A percentile compares a stretch with the other conserved stretches of the same genome.
Evolutionary conservation across 2,113 vertebrate genomes (phyloP).

Genomic region (Boulengeromyrus knoepffleri): DNA sequence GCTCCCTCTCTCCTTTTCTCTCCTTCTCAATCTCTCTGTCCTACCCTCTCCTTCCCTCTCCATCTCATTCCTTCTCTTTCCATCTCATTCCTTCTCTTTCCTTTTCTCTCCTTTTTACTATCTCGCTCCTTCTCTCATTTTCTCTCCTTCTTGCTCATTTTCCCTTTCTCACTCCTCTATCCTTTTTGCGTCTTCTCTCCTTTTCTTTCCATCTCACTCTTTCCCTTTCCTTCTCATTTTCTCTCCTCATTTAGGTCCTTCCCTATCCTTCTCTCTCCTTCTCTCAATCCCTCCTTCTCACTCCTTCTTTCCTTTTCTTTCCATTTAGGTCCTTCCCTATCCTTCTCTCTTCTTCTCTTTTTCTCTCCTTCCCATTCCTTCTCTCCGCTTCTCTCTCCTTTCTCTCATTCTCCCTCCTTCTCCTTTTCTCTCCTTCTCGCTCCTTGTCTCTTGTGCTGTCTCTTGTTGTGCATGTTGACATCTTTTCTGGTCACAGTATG

Average conservation of each 20-base stretch:
- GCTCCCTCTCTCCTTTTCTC: background rate
- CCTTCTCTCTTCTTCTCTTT: background rate
- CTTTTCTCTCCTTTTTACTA: too few species aligned
- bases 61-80: too few species aligned
- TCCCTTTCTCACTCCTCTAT: too few species aligned
- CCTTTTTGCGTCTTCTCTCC: too few species aligned
- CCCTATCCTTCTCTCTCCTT: background rate
- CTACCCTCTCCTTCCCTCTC: background rate
- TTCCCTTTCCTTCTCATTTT: background rate
- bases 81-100: too few species aligned
- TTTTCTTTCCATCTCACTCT: background rate
- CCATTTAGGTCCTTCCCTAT: background rate
- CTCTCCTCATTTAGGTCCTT: background rate
- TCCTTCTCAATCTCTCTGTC: background rate
- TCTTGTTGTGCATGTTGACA: background rate
- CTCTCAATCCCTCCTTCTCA: background rate
- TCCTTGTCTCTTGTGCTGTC: background rate
- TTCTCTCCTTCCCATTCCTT: background rate
- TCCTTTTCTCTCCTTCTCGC: background rate
- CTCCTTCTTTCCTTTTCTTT: background rate
- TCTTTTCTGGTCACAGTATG: background rate
- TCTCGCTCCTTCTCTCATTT: too few species aligned
- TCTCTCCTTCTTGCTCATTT: too few species aligned
- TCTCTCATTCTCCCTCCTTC: background rate
- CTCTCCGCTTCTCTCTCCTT: background rate